These are phyloP conservation scores for Furcula furcula DNA, from an alignment of 2,888 invertebrate species.

Conservation along the genomic window DNA sequence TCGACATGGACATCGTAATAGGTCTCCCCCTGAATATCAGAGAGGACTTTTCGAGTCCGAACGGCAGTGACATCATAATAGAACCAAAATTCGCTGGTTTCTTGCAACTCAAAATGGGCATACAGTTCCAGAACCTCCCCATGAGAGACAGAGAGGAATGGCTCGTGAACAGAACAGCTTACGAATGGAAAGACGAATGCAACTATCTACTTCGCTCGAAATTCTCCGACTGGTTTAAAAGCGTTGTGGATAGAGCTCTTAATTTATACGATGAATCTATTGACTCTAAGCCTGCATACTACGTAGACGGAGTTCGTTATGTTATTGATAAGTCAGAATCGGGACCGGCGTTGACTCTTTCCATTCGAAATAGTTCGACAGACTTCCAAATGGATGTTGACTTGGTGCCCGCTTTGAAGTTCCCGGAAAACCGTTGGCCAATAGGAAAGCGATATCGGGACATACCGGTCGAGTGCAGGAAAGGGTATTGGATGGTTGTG, in stretches of 20 bases:
- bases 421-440: slow-evolving; percentile 68
- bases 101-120: slow-evolving; percentile 63
- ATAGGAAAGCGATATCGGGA: slow-evolving; percentile 32
- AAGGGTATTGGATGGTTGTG: slow-evolving; percentile 71
- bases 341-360: slow-evolving; percentile 81
- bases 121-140: slow-evolving; percentile 47
- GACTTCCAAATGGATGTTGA: slow-evolving; percentile 70
- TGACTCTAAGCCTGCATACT: slow-evolving; percentile 15
- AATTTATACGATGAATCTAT: slow-evolving; percentile 37
- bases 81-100: slow-evolving; percentile 65
- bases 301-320: slow-evolving; percentile 61
- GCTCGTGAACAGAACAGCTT: slow-evolving; percentile 53
- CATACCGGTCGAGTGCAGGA: slow-evolving; percentile 39
- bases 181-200: slow-evolving; percentile 57
- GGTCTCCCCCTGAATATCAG: slow-evolving; percentile 64
- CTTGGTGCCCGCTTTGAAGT: slow-evolving; percentile 76
- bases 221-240: slow-evolving; percentile 79
- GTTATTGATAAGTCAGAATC: slow-evolving; percentile 43
- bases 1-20: slow-evolving; percentile 82
- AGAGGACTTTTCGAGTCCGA: slow-evolving; percentile 24
- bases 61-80: slow-evolving; percentile 56
- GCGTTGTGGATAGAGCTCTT: slow-evolving; percentile 63
- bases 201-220: slow-evolving; percentile 66
- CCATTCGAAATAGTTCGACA: slow-evolving; percentile 39
- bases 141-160: slow-evolving; percentile 44